Base-by-base conservation (phyloP, 92 coral and sea anemone genomes). In the Umimayanthus chanpuru region DNA sequence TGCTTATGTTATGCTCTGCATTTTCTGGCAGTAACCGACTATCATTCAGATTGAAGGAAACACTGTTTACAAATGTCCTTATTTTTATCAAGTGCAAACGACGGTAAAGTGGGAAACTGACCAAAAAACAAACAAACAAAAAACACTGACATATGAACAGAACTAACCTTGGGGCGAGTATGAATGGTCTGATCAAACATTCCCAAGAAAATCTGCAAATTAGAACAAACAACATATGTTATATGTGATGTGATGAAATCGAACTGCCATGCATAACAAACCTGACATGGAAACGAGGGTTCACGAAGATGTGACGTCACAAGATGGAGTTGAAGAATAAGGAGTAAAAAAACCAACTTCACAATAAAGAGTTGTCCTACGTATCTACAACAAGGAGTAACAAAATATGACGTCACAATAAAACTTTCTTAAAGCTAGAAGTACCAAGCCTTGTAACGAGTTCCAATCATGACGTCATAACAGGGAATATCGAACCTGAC, bases 131-230 rank as follows among this genome's bases (percentile, higher is more conserved):
- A 53, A 2, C 18, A 18, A 53, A 53, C 58, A 53, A 50, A 9
- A 0, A 11, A 53, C 58, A 53, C 1, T 50, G 56, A 16, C 67
- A 61, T 25, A 20, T 9, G 68, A 41, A 89, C 6, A 85, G 23
- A 75, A 68, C 94, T 77, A 32, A 96, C 99, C 98, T 95, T 94
- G 5, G 93, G 84, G 16, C 87, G 90, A 49, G 99, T 97, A 90
- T 97, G 99, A 65, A 97, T 97, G 65, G 92, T 90, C 88, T 97
- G 99, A 89, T 97, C 99, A 94, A 97, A 97, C 61, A 93, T 91
- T 64, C 96, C 98, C 30, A 97, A 88, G 73, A 94, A 85, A 43
- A 97, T 95, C 99, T 97, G 81, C 2, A 39, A 72, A n/a, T 47
- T 36, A 71, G 61, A 76, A 86, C 82, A 53, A 65, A 30, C 30